Percentiles rank a stretch among this genome's conserved stretches.
Evolutionary conservation across 2,888 invertebrate genomes (phyloP).

Genomic region (Scelioninae gen. 2): DNA sequence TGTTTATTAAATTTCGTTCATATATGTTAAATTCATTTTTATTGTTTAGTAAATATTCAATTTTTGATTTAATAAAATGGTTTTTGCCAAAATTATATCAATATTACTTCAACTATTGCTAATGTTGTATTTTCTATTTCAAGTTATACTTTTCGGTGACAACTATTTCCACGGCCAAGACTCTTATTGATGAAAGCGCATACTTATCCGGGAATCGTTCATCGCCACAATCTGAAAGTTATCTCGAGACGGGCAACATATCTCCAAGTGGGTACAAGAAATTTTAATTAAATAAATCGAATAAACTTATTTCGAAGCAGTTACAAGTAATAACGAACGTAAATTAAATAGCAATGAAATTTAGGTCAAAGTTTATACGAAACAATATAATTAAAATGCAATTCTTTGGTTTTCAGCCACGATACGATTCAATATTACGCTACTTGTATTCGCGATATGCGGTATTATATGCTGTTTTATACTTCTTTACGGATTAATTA

Average conservation of each 20-base stretch:
- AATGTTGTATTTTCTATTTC: slow-evolving; percentile 9
- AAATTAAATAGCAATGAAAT: slow-evolving; percentile 5
- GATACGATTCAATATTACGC: slow-evolving; percentile 82
- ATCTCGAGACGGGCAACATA: slow-evolving; percentile 75
- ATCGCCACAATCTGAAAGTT: slow-evolving; percentile 72
- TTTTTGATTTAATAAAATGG: no score
- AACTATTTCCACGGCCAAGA: slow-evolving; percentile 80
- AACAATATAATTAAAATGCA: not conserved
- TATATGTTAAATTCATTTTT: no score
- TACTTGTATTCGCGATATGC: slow-evolving; percentile 81
- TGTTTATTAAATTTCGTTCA: no score
- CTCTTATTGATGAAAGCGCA: slow-evolving; percentile 81
- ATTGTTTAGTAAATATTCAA: no score
- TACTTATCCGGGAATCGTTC: slow-evolving; percentile 79
- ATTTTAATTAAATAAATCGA: slow-evolving; percentile 1
- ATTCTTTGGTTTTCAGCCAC: slow-evolving; percentile 78
- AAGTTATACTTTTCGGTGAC: slow-evolving; percentile 83
- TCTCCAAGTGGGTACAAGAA: slow-evolving; percentile 74
- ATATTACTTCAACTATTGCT: not conserved
- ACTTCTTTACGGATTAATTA: slow-evolving; percentile 82
- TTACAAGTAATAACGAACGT: not conserved
- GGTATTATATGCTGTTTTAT: slow-evolving; percentile 83
- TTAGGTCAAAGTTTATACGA: no score
- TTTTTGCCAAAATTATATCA: no score
- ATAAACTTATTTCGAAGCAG: not conserved